Evolutionary conservation across 2,113 vertebrate species (phyloP).

Genomic region (Zosterops lateralis): DNA sequence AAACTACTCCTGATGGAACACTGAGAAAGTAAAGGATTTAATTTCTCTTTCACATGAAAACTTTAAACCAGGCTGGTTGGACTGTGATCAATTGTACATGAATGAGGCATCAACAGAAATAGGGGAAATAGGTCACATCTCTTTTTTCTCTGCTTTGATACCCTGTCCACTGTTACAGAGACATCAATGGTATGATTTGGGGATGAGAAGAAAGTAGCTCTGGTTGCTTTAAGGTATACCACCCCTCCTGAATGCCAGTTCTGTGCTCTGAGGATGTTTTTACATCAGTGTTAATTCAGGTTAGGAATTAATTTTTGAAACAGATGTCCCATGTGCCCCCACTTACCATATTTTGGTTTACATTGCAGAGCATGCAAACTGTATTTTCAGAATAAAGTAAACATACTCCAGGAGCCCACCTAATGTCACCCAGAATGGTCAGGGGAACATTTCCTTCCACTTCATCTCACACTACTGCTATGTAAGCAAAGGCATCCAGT

Average conservation of each 20-base stretch:
- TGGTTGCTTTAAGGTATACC: background rate
- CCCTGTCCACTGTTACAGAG: background rate
- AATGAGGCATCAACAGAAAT: background rate
- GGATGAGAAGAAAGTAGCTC: background rate
- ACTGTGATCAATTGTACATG: background rate
- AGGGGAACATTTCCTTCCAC: background rate
- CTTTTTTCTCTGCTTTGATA: background rate
- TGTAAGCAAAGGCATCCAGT: background rate
- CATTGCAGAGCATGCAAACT: fast-evolving
- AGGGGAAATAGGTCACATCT: background rate
- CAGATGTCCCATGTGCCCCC: background rate
- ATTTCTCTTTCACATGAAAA: background rate
- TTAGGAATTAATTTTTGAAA: background rate
- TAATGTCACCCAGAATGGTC: background rate
- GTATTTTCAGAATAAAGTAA: background rate
- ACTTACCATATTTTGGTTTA: background rate
- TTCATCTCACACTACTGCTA: background rate
- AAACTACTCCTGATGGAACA: background rate
- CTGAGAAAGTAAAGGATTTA: background rate
- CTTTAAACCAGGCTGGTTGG: background rate
- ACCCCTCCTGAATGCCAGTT: background rate
- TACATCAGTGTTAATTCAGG: background rate
- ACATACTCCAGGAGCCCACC: background rate
- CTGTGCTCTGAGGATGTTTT: background rate
- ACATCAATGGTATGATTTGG: background rate